Percentiles rank a stretch among this genome's conserved stretches.
phyloP scores from a whole-genome alignment of 2,888 invertebrate genomes.

The Corbicula japonica region DNA sequence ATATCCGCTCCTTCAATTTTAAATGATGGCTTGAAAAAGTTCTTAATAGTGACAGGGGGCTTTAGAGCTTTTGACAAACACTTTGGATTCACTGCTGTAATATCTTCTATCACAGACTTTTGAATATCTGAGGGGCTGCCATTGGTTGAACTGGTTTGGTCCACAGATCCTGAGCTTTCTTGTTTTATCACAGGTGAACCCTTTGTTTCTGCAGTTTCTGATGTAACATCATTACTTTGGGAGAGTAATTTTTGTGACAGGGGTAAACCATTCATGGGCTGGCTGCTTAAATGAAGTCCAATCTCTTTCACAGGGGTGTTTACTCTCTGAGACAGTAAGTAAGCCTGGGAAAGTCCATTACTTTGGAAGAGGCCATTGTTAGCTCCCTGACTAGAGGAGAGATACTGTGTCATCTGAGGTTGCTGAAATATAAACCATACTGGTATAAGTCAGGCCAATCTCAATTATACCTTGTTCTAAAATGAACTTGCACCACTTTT shows the following conservation, averaged over 20 bases:
- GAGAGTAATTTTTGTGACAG: constrained; percentile 3
- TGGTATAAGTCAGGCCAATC: neutral
- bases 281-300: constrained; percentile 9
- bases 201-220: neutral
- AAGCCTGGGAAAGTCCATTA: too few relatives aligned
- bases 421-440: constrained; percentile 20
- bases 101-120: constrained; percentile 67
- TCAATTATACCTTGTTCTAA: neutral
- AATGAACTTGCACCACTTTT: neutral
- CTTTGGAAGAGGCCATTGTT: constrained; percentile 22
- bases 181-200: too few relatives aligned
- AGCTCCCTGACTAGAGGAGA: constrained; percentile 12
- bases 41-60: constrained; percentile 83
- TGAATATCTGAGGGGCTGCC: neutral
- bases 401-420: constrained; percentile 10
- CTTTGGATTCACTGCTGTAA: constrained; percentile 74
- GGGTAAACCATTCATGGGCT: neutral
- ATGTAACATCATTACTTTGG: neutral
- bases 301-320: neutral
- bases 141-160: constrained; percentile 1
- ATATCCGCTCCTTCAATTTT: neutral
- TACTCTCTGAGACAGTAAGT: constrained; percentile 1
- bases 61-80: constrained; percentile 76
- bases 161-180: too few relatives aligned
- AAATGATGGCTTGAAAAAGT: constrained; percentile 79